Evolutionary conservation across 2,797 vertebrate species (phyloP).

Genomic region (Benthosema pterotum): DNA sequence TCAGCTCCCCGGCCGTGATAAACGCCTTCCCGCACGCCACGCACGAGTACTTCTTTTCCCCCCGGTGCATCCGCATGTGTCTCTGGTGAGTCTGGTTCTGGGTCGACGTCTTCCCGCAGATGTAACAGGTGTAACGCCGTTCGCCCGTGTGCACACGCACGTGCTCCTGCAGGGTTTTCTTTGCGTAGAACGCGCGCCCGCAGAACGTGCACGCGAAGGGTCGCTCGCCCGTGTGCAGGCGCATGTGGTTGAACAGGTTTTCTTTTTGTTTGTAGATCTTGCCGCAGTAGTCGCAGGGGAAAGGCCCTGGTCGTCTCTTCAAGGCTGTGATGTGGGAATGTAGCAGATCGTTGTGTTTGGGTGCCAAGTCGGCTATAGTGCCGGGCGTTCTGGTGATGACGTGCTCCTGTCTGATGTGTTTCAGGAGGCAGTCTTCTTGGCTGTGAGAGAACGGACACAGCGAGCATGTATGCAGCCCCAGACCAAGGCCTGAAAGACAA

Average conservation of each 20-base stretch:
- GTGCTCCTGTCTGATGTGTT: background rate
- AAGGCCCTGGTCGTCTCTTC: background rate
- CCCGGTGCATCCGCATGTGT: slow-evolving; percentile 55
- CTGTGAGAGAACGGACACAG: background rate
- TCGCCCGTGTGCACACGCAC: slow-evolving; percentile 45
- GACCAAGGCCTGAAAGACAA: background rate
- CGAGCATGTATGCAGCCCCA: background rate
- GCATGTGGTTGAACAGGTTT: slow-evolving; percentile 42
- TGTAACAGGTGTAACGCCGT: slow-evolving; percentile 35
- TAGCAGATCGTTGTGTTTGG: no score
- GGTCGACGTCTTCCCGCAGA: slow-evolving; percentile 53
- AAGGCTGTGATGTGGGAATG: no score
- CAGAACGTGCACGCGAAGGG: slow-evolving; percentile 55
- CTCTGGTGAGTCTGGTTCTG: slow-evolving; percentile 29
- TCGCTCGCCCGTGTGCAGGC: slow-evolving; percentile 40
- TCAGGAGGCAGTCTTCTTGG: background rate
- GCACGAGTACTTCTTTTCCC: slow-evolving; percentile 50
- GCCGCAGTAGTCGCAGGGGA: slow-evolving; percentile 36
- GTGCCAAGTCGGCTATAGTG: background rate
- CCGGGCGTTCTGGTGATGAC: background rate
- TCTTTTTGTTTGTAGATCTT: slow-evolving; percentile 44
- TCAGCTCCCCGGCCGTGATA: slow-evolving; percentile 39
- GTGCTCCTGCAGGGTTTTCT: slow-evolving; percentile 6
- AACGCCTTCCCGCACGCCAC: slow-evolving; percentile 52
- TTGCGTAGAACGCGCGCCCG: background rate